A percentile compares a stretch with the other conserved stretches of the same genome.
phyloP scores from a whole-genome alignment of 2,888 invertebrate species.

The Dermolepida albohirtum region DNA sequence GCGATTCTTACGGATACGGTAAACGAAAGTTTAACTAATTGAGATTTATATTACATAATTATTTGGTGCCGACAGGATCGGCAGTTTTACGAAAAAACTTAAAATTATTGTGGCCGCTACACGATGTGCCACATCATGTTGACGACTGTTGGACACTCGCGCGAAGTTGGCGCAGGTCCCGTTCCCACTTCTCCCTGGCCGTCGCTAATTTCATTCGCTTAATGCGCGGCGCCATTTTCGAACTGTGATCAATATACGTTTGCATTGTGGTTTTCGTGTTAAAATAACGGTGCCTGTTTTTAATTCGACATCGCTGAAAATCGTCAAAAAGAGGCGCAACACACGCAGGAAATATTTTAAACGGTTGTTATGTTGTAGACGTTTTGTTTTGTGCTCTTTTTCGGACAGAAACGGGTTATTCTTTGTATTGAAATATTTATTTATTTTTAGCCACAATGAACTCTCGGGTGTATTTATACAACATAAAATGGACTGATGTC shows the following conservation, averaged over 20 bases:
- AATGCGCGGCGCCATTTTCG: conserved; percentile 53
- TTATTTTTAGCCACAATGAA: conserved; percentile 38
- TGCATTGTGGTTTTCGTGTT: neutral
- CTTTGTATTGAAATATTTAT: conserved; percentile 39
- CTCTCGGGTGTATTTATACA: conserved; percentile 23
- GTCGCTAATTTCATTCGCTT: conserved; percentile 45
- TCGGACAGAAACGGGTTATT: conserved; percentile 25
- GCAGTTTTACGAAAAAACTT: conserved; percentile 63
- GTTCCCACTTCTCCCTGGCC: conserved; percentile 43
- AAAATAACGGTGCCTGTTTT: conserved; percentile 9
- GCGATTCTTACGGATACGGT: conserved; percentile 61
- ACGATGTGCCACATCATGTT: conserved; percentile 68
- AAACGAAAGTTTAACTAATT: conserved; percentile 60
- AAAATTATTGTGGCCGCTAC: conserved; percentile 65
- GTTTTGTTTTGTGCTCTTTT: conserved; percentile 27
- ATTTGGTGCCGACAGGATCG: conserved; percentile 62
- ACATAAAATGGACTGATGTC: conserved; percentile 26
- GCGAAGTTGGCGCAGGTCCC: conserved; percentile 54
- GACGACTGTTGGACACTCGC: conserved; percentile 61
- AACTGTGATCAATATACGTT: conserved; percentile 49
- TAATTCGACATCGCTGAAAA: conserved; percentile 2
- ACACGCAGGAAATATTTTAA: conserved; percentile 28
- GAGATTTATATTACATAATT: conserved; percentile 64
- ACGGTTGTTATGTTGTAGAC: conserved; percentile 19
- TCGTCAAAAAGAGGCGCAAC: neutral